Percentiles rank a stretch among this genome's conserved stretches.
Evolutionary conservation across 2,888 invertebrate genomes (phyloP).

Genomic region (Nomada fucata): DNA sequence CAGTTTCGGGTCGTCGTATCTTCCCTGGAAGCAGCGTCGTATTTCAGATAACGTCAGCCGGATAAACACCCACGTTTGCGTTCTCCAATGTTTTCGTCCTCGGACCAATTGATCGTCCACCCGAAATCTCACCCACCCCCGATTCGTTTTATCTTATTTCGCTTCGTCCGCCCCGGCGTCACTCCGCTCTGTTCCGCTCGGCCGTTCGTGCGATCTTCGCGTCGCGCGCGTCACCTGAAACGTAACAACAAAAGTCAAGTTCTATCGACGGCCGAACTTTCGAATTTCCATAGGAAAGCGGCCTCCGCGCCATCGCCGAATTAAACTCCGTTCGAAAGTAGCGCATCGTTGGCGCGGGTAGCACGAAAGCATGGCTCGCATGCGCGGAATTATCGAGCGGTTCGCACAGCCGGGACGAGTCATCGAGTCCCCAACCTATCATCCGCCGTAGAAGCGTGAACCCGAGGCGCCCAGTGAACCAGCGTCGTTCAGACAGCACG

Average conservation of each 20-base stretch:
- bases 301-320: too few species aligned
- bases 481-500: background rate
- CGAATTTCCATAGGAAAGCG: background rate
- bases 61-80: conserved; percentile 47
- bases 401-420: background rate
- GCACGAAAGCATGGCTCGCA: conserved; percentile 63
- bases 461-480: conserved; percentile 8
- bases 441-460: conserved; percentile 31
- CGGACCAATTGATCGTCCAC: background rate
- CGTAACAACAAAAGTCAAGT: too few species aligned
- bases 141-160: background rate
- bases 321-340: conserved; percentile 38
- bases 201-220: too few species aligned
- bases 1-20: conserved; percentile 68
- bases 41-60: conserved; percentile 55
- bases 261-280: too few species aligned
- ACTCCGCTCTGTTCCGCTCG: too few species aligned
- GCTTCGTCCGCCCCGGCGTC: too few species aligned
- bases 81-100: background rate
- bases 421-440: conserved; percentile 10
- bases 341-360: conserved; percentile 42
- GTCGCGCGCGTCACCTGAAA: too few species aligned
- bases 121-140: background rate
- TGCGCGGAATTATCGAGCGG: conserved; percentile 75
- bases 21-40: conserved; percentile 33